Conservation (phyloP, 2,888 invertebrate genomes). For the Synanthedon vespiformis region DNA sequence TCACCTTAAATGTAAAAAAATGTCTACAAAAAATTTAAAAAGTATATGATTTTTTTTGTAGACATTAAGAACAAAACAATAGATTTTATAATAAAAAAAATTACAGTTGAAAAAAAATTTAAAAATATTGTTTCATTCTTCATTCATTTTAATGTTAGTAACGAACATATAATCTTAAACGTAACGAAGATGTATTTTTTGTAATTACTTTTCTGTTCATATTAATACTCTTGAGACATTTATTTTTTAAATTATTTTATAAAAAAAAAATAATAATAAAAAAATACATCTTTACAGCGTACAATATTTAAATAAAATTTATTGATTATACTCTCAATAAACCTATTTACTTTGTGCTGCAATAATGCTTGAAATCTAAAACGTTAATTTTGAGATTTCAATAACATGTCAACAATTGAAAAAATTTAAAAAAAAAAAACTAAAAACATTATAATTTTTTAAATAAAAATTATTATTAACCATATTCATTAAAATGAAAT, state of each 20-base stretch:
- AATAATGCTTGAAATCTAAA: conserved; percentile 13
- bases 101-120: not conserved
- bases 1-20: conserved; percentile 35
- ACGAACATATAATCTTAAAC: conserved; percentile 43
- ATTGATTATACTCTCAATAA: not conserved
- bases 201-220: not conserved
- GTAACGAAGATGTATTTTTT: conserved; percentile 19
- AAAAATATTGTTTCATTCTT: conserved; percentile 19
- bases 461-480: not conserved
- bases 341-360: conserved; percentile 11
- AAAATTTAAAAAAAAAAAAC: not conserved
- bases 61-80: conserved; percentile 11
- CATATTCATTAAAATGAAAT: not conserved
- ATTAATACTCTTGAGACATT: not conserved
- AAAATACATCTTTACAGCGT: conserved; percentile 4
- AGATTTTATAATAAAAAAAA: conserved; percentile 4
- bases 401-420: not conserved
- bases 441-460: too few relatives aligned
- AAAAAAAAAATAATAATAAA: not conserved
- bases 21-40: conserved; percentile 19
- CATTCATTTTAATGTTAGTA: conserved; percentile 31
- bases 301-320: not conserved
- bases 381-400: conserved; percentile 13
- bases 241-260: not conserved
- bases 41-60: not conserved